phyloP scores from a whole-genome alignment of 2,888 invertebrate genomes.

The Tipula unca region DNA sequence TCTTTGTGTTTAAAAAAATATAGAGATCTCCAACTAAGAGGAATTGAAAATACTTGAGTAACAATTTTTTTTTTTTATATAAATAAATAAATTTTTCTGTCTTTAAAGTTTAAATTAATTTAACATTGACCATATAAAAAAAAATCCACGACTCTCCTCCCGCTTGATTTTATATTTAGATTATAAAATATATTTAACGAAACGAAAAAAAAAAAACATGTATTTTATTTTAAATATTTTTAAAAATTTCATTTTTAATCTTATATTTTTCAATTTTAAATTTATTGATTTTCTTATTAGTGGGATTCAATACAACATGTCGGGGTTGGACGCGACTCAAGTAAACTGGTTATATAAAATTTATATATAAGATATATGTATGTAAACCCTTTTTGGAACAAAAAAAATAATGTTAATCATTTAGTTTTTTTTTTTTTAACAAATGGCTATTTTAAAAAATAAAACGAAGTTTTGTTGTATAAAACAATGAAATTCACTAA shows the following conservation, averaged over 20 bases:
- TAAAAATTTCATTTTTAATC: background rate
- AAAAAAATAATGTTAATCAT: background rate
- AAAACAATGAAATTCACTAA: background rate
- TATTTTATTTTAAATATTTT: background rate
- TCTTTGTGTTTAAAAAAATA: background rate
- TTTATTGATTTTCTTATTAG: constrained; percentile 8
- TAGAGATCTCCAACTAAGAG: background rate
- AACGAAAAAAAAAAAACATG: background rate
- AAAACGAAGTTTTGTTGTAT: background rate
- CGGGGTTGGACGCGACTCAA: background rate
- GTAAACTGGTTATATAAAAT: background rate
- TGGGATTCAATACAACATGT: background rate
- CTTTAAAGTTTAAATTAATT: constrained; percentile 9
- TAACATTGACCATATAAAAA: background rate
- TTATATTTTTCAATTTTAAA: constrained; percentile 8
- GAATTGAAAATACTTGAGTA: background rate
- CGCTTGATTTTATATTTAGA: constrained; percentile 14
- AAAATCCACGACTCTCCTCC: constrained; percentile 1
- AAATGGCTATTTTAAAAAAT: background rate
- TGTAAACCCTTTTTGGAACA: background rate
- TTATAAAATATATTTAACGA: background rate
- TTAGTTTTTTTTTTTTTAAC: background rate
- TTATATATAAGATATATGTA: background rate
- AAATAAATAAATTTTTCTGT: background rate
- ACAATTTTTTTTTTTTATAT: background rate